These are phyloP conservation scores for Diachrysia chrysitis DNA, from an alignment of 2,888 invertebrate genomes.

Conservation along the genomic window DNA sequence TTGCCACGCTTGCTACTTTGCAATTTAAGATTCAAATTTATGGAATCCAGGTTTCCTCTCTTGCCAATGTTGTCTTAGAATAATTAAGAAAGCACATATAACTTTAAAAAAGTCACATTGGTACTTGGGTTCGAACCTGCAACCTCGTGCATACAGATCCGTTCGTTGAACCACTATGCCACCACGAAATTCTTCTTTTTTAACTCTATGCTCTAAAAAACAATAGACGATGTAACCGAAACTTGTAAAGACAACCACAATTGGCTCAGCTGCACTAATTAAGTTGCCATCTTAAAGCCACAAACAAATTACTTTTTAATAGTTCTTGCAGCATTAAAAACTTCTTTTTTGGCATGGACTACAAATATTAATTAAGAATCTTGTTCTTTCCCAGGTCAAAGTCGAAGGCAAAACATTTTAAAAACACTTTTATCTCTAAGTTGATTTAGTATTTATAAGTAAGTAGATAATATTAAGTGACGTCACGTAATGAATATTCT, in stretches of 20 bases:
- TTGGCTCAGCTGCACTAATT: not conserved
- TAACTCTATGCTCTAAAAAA: no score
- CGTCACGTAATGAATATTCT: not conserved
- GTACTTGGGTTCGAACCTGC: no score
- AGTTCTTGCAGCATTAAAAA: not conserved
- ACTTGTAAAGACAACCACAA: not conserved
- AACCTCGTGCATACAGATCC: no score
- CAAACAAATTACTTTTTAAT: slow-evolving; percentile 4
- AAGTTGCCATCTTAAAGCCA: not conserved
- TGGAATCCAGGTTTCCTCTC: no score
- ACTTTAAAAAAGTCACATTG: no score
- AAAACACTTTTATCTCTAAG: not conserved
- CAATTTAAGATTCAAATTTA: no score
- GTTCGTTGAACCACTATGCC: no score
- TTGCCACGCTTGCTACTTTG: no score
- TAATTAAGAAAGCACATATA: no score
- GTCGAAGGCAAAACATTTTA: not conserved
- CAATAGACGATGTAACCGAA: not conserved
- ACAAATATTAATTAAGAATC: not conserved
- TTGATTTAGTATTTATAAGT: not conserved
- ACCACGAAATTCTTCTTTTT: no score
- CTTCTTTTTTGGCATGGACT: not conserved
- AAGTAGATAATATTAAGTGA: no score
- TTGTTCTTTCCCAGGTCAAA: not conserved
- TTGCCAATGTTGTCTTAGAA: no score